Conservation (phyloP, 2,113 vertebrate genomes). For the Anser brachyrhynchus region DNA sequence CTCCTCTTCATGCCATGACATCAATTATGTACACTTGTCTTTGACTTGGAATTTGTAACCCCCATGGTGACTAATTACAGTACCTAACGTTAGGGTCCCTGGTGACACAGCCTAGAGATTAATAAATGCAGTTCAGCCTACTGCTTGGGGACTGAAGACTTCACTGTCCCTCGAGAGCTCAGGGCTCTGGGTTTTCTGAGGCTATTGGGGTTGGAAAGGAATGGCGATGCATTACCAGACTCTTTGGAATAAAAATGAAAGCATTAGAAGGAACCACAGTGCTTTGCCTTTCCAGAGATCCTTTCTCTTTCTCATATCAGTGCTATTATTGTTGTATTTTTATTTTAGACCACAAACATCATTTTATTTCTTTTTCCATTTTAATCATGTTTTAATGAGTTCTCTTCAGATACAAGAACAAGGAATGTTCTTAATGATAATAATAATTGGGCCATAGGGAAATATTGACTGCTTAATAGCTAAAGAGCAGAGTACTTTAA, state of each 20-base stretch:
- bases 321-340: neutral
- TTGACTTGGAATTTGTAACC: neutral
- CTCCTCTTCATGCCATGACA: neutral
- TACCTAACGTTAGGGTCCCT: neutral
- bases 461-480: neutral
- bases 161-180: neutral
- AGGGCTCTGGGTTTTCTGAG: neutral
- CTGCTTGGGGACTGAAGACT: neutral
- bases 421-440: neutral
- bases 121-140: neutral
- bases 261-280: neutral
- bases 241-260: neutral
- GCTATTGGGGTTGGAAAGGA: neutral
- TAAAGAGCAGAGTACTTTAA: neutral
- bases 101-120: neutral
- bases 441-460: neutral
- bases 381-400: neutral
- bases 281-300: neutral
- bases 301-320: neutral
- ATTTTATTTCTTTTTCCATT: constrained; percentile 21
- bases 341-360: neutral
- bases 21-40: neutral
- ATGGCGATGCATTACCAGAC: neutral
- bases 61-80: constrained; percentile 15
- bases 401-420: neutral